A percentile compares a stretch with the other conserved stretches of the same genome.
Conservation (phyloP, 2,113 vertebrate species). For the Micromys minutus region DNA sequence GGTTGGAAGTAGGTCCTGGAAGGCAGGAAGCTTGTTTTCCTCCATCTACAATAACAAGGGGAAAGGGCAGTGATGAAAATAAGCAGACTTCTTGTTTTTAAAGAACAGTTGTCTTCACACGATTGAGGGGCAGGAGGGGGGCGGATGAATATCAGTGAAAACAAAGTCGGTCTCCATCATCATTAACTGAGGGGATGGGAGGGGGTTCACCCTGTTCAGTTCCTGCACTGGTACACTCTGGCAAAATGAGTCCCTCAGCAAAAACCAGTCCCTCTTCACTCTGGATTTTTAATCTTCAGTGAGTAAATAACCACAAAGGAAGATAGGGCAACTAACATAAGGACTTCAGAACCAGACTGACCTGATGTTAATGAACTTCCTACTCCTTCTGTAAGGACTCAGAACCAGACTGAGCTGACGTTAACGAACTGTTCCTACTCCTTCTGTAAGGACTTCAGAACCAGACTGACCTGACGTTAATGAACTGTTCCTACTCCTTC, state of each 20-base stretch:
- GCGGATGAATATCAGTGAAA: neutral
- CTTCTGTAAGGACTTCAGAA: neutral
- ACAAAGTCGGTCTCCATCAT: neutral
- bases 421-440: no score
- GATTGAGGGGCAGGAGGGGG: no score
- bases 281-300: neutral
- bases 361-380: no score
- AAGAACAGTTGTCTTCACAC: neutral
- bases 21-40: slow-evolving; percentile 22
- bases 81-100: neutral
- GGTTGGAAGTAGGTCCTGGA: neutral
- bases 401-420: no score
- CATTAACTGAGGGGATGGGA: neutral
- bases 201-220: neutral
- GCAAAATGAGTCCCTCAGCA: neutral
- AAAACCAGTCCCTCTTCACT: neutral
- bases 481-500: neutral
- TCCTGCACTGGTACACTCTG: neutral
- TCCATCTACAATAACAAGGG: slow-evolving; percentile 53
- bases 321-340: neutral
- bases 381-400: no score
- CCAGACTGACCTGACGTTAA: neutral
- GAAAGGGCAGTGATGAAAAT: rapidly evolving
- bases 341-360: no score
- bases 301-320: neutral